These are phyloP conservation scores for Mechanitis mazaeus DNA, from an alignment of 2,888 invertebrate genomes.

Conservation along the genomic window DNA sequence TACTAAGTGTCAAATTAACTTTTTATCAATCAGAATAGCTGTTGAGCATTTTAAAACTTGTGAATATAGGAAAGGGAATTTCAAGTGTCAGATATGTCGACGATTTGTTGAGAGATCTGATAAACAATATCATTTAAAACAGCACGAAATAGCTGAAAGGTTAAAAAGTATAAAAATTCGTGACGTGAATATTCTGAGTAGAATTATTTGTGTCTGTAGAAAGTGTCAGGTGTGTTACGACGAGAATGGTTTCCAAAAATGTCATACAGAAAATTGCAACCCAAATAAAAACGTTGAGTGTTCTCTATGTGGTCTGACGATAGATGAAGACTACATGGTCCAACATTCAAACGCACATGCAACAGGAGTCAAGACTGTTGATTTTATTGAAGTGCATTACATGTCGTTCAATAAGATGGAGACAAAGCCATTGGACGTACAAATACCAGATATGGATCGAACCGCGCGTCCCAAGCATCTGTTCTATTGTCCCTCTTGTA, in stretches of 20 bases:
- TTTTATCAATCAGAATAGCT: constrained; percentile 20
- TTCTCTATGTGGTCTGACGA: constrained; percentile 31
- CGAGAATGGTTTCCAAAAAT: constrained; percentile 32
- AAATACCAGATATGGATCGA: neutral
- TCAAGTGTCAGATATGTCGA: constrained; percentile 35
- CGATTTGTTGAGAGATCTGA: constrained; percentile 35
- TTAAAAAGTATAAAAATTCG: constrained; percentile 37
- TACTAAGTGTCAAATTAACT: constrained; percentile 30
- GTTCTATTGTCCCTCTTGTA: constrained; percentile 32
- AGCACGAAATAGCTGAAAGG: constrained; percentile 38
- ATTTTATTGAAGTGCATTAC: constrained; percentile 20
- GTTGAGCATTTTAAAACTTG: constrained; percentile 25
- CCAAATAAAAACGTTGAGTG: constrained; percentile 28
- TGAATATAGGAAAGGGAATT: constrained; percentile 17
- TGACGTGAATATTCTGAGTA: constrained; percentile 29
- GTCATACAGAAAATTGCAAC: constrained; percentile 34
- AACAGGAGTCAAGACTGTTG: constrained; percentile 2
- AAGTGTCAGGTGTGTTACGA: constrained; percentile 41
- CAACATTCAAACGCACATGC: constrained; percentile 33
- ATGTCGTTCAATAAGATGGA: constrained; percentile 6
- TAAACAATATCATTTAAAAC: constrained; percentile 33
- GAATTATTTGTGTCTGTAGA: constrained; percentile 38
- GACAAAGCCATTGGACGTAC: neutral
- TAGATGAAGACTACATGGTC: constrained; percentile 17
- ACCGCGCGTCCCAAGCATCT: constrained; percentile 1